phyloP scores from a whole-genome alignment of 2,888 invertebrate species.

The Lepeophtheirus nordmannii region DNA sequence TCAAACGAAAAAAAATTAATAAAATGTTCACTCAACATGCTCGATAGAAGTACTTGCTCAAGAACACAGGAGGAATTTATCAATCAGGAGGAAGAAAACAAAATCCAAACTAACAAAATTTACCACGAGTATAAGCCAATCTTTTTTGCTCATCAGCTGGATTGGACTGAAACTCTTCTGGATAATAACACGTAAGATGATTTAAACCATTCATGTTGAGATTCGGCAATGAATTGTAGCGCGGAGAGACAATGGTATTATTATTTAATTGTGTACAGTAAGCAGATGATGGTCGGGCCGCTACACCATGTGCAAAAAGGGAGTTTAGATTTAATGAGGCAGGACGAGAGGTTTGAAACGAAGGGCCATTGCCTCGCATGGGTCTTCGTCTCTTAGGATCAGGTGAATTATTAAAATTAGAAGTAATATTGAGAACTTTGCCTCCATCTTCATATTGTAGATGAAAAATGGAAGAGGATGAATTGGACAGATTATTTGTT shows the following conservation, averaged over 20 bases:
- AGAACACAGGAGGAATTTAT: too few species aligned
- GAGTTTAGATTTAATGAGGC: background rate
- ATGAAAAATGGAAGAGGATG: constrained; percentile 17
- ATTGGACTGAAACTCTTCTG: background rate
- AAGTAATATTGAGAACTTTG: constrained; percentile 9
- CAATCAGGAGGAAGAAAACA: too few species aligned
- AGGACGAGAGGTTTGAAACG: constrained; percentile 1
- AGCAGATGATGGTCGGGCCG: background rate
- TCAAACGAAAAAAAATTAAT: too few species aligned
- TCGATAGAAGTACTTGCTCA: too few species aligned
- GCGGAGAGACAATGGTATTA: background rate
- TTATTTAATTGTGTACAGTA: background rate
- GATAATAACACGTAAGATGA: background rate
- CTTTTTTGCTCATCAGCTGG: constrained; percentile 20
- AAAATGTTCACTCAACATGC: too few species aligned
- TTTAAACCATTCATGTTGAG: background rate
- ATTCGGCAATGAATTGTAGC: constrained; percentile 21
- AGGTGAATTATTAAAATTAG: background rate
- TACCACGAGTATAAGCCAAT: constrained; percentile 19
- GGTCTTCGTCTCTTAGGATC: background rate
- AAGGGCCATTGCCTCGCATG: background rate
- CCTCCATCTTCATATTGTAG: constrained; percentile 21
- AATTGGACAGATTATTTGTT: background rate
- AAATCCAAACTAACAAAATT: background rate
- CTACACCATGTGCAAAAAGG: background rate